Conservation (phyloP, 1,140 invertebrate genomes). For the Cotesia chilonis region DNA sequence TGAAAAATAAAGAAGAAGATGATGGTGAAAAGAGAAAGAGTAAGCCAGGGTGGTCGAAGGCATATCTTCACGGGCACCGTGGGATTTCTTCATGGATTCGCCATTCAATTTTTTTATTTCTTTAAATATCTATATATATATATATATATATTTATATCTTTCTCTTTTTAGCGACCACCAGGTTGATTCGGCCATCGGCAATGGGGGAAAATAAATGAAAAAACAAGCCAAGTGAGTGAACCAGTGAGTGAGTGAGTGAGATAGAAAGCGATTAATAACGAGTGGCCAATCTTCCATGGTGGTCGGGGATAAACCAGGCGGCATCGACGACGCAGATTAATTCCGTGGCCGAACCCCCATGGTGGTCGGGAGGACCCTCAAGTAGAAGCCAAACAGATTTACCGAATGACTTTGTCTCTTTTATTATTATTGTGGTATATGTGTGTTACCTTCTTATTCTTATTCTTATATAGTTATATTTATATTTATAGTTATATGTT, state of each 20-base stretch:
- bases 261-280: slow-evolving; percentile 33
- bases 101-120: slow-evolving; percentile 30
- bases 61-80: slow-evolving; percentile 42
- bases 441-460: background rate
- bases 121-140: slow-evolving; percentile 1
- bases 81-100: slow-evolving; percentile 42
- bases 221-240: background rate
- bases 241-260: background rate
- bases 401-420: slow-evolving; percentile 26
- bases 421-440: background rate
- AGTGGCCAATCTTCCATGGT: slow-evolving; percentile 35
- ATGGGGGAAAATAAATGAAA: slow-evolving; percentile 8
- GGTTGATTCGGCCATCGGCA: slow-evolving; percentile 9
- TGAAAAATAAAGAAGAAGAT: slow-evolving; percentile 28
- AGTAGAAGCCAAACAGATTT: slow-evolving; percentile 7
- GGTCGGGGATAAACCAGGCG: slow-evolving; percentile 35
- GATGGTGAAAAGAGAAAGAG: slow-evolving; percentile 31
- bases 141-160: slow-evolving; percentile 1
- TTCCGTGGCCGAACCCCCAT: slow-evolving; percentile 23
- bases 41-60: slow-evolving; percentile 40
- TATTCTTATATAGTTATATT: background rate
- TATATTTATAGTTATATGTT: no score
- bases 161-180: slow-evolving; percentile 21
- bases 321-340: slow-evolving; percentile 36
- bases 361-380: slow-evolving; percentile 26